phyloP scores from a whole-genome alignment of 1,140 invertebrate species.

The Chironomus striatipennis region DNA sequence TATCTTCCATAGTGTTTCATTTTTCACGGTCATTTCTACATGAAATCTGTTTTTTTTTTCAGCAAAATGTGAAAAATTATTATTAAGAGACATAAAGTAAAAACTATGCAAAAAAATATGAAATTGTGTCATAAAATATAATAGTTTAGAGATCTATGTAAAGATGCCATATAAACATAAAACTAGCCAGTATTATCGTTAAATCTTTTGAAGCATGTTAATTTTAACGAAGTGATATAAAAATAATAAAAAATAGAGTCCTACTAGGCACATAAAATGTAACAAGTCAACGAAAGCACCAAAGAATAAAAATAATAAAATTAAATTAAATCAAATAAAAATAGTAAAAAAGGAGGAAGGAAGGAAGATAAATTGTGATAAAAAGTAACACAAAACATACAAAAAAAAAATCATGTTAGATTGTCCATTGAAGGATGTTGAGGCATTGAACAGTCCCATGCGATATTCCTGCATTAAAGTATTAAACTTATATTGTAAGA shows the following conservation, averaged over 20 bases:
- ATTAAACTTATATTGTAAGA: conserved; percentile 71
- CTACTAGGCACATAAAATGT: neutral
- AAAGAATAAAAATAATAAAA: neutral
- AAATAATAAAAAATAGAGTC: neutral
- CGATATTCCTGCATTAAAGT: conserved; percentile 69
- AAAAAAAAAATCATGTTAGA: conserved; percentile 34
- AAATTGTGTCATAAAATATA: conserved; percentile 10
- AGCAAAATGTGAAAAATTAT: neutral
- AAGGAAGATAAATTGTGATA: neutral
- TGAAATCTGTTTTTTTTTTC: neutral
- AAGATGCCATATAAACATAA: neutral
- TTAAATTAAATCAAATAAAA: neutral
- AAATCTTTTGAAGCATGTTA: neutral
- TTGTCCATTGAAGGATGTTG: conserved; percentile 45
- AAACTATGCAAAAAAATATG: no score
- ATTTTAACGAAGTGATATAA: conserved; percentile 19
- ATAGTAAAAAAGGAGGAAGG: neutral
- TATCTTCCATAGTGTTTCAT: neutral
- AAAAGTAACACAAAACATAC: neutral
- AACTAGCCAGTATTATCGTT: neutral
- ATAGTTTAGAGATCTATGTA: no score
- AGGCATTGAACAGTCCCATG: conserved; percentile 46
- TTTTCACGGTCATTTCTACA: conserved; percentile 12
- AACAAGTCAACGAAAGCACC: neutral
- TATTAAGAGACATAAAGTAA: neutral